Evolutionary conservation across 2,888 invertebrate genomes (phyloP).

Genomic region (Hyppa rectilinea): DNA sequence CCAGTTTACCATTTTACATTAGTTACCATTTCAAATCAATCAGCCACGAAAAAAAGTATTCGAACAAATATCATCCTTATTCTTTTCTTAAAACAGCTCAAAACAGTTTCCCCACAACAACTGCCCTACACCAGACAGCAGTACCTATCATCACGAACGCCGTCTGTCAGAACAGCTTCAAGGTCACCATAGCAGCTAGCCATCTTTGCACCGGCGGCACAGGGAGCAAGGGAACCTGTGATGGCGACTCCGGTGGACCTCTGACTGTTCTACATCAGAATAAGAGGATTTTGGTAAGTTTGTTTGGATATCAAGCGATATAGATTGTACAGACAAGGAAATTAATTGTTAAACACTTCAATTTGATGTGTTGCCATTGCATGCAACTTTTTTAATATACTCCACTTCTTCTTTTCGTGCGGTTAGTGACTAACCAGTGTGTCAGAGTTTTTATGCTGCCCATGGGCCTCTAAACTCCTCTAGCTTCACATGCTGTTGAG

Average conservation of each 20-base stretch:
- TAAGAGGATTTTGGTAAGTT: conserved; percentile 75
- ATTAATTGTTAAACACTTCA: too few species aligned
- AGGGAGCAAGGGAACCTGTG: conserved; percentile 85
- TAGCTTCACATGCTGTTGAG: too few species aligned
- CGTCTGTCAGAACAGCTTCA: conserved; percentile 83
- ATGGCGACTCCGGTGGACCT: conserved; percentile 86
- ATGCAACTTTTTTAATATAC: too few species aligned
- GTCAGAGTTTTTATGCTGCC: too few species aligned
- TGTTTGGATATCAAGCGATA: not conserved
- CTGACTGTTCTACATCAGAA: conserved; percentile 74
- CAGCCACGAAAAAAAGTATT: too few species aligned
- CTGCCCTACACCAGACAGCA: conserved; percentile 60
- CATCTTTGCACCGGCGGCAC: conserved; percentile 87
- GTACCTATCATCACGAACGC: conserved; percentile 80
- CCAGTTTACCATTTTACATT: not conserved
- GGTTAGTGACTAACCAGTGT: too few species aligned
- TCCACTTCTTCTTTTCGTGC: too few species aligned
- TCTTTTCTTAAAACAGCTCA: conserved; percentile 70
- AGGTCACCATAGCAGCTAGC: conserved; percentile 76
- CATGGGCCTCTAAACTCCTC: too few species aligned
- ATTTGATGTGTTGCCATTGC: too few species aligned
- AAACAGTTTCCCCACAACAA: conserved; percentile 65
- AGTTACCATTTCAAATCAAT: not conserved
- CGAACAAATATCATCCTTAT: not conserved
- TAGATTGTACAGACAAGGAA: too few species aligned